Evolutionary conservation across 2,888 invertebrate species (phyloP).

Genomic region (Rhabditoides inermis): DNA sequence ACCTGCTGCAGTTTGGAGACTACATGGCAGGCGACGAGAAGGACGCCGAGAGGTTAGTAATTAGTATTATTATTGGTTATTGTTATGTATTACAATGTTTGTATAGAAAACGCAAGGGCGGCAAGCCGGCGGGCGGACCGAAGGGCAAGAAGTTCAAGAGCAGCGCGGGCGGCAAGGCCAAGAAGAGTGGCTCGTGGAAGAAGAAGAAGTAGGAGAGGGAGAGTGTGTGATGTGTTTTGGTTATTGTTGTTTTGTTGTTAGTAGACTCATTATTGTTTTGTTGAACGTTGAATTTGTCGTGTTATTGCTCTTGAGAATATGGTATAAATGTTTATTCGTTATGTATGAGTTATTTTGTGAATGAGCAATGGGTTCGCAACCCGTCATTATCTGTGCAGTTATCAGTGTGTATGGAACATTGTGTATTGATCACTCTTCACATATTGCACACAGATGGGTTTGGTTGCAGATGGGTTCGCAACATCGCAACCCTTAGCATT

Average conservation of each 20-base stretch:
- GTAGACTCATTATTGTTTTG: too few species aligned
- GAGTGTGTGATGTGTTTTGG: too few species aligned
- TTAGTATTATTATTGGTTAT: conserved; percentile 1
- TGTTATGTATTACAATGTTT: conserved; percentile 7
- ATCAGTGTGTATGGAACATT: too few species aligned
- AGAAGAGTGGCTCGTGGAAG: too few species aligned
- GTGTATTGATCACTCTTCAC: too few species aligned
- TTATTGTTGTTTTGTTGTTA: too few species aligned
- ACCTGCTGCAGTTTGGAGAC: conserved; percentile 42
- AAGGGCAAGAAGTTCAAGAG: conserved; percentile 2
- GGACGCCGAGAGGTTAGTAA: conserved; percentile 9
- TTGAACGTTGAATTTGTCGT: too few species aligned
- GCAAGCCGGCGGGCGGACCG: conserved; percentile 2
- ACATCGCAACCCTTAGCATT: too few species aligned
- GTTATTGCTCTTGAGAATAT: too few species aligned
- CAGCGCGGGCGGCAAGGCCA: conserved; percentile 7
- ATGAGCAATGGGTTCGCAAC: neutral
- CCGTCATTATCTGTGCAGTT: neutral
- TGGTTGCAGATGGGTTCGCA: too few species aligned
- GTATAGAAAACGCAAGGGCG: conserved; percentile 3
- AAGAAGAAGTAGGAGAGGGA: too few species aligned
- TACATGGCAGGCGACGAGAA: conserved; percentile 43
- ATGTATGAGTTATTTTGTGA: neutral
- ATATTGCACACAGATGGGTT: too few species aligned
- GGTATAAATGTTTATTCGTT: neutral